Base-by-base conservation (phyloP, 1,140 invertebrate species). In the Drosophila teissieri region DNA sequence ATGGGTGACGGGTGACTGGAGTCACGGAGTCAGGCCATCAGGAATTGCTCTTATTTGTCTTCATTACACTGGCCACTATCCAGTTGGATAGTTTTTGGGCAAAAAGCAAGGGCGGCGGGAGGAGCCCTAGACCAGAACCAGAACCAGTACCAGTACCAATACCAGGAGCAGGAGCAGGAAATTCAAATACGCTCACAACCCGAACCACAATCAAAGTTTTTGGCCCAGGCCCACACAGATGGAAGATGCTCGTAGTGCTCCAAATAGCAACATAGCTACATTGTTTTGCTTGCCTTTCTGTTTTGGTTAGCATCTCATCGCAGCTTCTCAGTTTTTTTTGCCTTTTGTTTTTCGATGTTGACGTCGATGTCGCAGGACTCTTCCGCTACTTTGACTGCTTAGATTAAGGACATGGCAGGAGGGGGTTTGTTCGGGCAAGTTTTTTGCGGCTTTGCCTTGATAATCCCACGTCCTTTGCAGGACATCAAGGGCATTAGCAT, bases 1-100 rank as follows among this genome's bases (percentile, higher is more conserved):
- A 15, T 22, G 62, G 42, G 27, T 31, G 12, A 10, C 11, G 17
- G 52, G 39, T 24, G 15, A n/a, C 19, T 2, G 44, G 36, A 48
- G 53, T 49, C 40, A 49, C 53, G 42, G 49, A 56, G 64, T 62
- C 39, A 55, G 45, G 24, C 63, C 75, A 70, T 80, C 76, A 73
- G 73, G 62, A 84, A 80, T 69, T 73, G 73, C 51, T 68, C 69
- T 63, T 73, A 78, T 84, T 86, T 84, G 73, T 74, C 62, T 81
- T 86, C 55, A 81, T 86, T 84, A 77, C 63, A 65, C 49, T 57
- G 54, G 14, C 46, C 46, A 27, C 46, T 31, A 15, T 27, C 2
- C 24, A 24, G 48, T 6, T 48, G 22, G 14, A 31, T 51, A 34
- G 27, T 42, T 53, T 36, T 31, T 12, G 14, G 46, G 24, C 12